Evolutionary conservation across 2,888 invertebrate species (phyloP).

Genomic region (Lasioglossum malachurum): DNA sequence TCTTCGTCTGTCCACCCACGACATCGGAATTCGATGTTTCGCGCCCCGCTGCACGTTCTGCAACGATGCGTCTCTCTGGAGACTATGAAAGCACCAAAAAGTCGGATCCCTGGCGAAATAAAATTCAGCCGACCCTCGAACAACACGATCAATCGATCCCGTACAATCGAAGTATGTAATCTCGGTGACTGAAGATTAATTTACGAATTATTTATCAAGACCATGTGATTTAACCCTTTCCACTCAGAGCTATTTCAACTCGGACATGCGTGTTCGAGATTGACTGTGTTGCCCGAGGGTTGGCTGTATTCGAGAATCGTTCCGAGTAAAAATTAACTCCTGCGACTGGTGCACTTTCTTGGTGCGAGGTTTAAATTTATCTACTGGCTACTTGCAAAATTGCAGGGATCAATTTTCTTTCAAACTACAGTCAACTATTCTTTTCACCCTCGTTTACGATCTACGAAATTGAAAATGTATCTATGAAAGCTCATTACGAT

Average conservation of each 20-base stretch:
- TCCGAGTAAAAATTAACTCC: background rate
- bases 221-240: too few relatives aligned
- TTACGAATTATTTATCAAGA: too few relatives aligned
- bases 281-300: background rate
- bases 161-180: background rate
- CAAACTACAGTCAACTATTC: background rate
- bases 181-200: too few relatives aligned
- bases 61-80: background rate
- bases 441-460: background rate
- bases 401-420: background rate
- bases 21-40: background rate
- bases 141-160: background rate
- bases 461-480: background rate
- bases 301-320: background rate
- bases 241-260: too few relatives aligned
- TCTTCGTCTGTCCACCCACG: background rate
- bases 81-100: background rate
- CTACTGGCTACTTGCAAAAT: background rate
- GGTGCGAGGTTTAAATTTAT: background rate
- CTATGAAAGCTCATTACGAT: background rate
- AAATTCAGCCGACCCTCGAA: background rate
- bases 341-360: background rate
- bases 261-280: too few relatives aligned
- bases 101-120: background rate
- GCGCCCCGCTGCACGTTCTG: background rate